Evolutionary conservation across 2,888 invertebrate species (phyloP).

Genomic region (Agriotes lineatus): DNA sequence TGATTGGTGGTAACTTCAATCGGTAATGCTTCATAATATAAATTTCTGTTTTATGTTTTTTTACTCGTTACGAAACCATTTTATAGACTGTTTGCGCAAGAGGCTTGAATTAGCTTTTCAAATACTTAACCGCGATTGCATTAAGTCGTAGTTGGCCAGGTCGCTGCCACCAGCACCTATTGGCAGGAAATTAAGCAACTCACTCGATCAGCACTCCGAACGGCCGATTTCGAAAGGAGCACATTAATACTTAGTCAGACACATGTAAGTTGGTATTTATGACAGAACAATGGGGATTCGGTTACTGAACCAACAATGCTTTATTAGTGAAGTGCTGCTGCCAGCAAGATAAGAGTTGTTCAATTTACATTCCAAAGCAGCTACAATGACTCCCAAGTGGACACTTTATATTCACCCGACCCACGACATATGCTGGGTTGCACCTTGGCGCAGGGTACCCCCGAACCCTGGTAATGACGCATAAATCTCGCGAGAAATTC

Average conservation of each 20-base stretch:
- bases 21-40: too few relatives aligned
- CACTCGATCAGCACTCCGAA: slow-evolving; percentile 7
- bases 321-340: slow-evolving; percentile 64
- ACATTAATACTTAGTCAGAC: slow-evolving; percentile 50
- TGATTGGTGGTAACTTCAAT: too few relatives aligned
- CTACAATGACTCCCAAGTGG: slow-evolving; percentile 62
- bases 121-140: too few relatives aligned
- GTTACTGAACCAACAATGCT: slow-evolving; percentile 64
- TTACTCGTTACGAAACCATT: too few relatives aligned
- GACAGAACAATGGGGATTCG: slow-evolving; percentile 63
- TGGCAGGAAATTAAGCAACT: slow-evolving; percentile 14
- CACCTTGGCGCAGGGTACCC: slow-evolving; percentile 49
- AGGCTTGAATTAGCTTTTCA: too few relatives aligned
- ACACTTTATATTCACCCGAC: slow-evolving; percentile 62
- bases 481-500: neutral
- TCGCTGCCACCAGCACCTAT: neutral
- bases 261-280: slow-evolving; percentile 55
- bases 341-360: slow-evolving; percentile 64
- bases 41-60: too few relatives aligned
- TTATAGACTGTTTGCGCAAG: too few relatives aligned
- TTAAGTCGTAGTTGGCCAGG: too few relatives aligned
- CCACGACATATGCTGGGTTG: slow-evolving; percentile 55
- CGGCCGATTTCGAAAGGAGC: slow-evolving; percentile 31
- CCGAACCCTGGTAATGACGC: slow-evolving; percentile 3
- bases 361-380: slow-evolving; percentile 65